Evolutionary conservation across 2,888 invertebrate species (phyloP).

Genomic region (Sinodicranocentrus sp.): DNA sequence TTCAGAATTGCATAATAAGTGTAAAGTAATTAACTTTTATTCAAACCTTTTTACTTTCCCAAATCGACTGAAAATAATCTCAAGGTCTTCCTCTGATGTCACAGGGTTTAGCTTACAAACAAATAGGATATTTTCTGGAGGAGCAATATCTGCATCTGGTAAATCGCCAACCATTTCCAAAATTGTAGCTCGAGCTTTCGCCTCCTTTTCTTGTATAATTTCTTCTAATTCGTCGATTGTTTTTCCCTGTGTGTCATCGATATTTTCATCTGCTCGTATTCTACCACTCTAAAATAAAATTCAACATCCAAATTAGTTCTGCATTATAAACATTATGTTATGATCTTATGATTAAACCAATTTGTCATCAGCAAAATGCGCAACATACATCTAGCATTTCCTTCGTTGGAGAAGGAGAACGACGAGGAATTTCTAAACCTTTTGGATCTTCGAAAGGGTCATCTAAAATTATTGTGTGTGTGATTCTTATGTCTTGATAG

Average conservation of each 20-base stretch:
- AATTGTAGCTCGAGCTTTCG: slow-evolving; percentile 97
- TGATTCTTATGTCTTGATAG: slow-evolving; percentile 96
- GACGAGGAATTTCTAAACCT: slow-evolving; percentile 86
- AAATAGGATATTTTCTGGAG: slow-evolving; percentile 99
- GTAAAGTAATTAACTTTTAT: background rate
- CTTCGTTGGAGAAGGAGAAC: slow-evolving; percentile 93
- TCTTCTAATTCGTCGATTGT: slow-evolving; percentile 91
- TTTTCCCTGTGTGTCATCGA: slow-evolving; percentile 93
- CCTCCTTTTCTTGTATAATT: slow-evolving; percentile 93
- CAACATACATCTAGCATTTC: slow-evolving; percentile 83
- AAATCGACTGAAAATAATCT: slow-evolving; percentile 98
- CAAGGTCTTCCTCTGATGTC: slow-evolving; percentile 97
- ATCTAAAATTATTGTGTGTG: slow-evolving; percentile 96
- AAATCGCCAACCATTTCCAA: slow-evolving; percentile 99
- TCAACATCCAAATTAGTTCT: background rate
- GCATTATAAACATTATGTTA: slow-evolving; percentile 1
- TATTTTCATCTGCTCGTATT: slow-evolving; percentile 95
- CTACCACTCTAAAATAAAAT: slow-evolving; percentile 84
- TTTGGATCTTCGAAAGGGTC: slow-evolving; percentile 96
- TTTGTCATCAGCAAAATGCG: background rate
- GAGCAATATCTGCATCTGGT: slow-evolving; percentile 97
- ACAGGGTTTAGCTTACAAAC: slow-evolving; percentile 99
- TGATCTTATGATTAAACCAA: no score
- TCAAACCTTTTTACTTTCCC: slow-evolving; percentile 88
- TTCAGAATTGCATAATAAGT: background rate